These are phyloP conservation scores for Cyprinella venusta DNA, from an alignment of 2,797 vertebrate species.

Conservation along the genomic window DNA sequence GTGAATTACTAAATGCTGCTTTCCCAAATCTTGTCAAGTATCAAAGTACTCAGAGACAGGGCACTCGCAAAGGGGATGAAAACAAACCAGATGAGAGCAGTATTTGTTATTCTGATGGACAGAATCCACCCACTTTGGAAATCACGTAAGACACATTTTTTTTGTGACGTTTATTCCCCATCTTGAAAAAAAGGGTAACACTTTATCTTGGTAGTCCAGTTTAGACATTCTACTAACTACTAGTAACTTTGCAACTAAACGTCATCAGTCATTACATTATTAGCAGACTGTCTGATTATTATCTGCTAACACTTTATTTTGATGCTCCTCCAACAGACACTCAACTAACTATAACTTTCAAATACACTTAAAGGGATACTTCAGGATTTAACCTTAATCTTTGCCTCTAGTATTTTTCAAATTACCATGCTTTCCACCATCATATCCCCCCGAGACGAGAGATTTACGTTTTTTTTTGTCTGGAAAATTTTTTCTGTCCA, in stretches of 20 bases:
- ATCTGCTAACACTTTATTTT: not conserved
- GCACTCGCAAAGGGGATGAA: not conserved
- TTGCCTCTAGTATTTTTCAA: too few species aligned
- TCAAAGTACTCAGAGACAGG: not conserved
- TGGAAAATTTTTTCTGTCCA: too few species aligned
- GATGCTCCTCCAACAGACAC: not conserved
- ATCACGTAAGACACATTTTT: not conserved
- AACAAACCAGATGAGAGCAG: fast-evolving
- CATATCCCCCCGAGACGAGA: too few species aligned
- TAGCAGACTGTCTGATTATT: too few species aligned
- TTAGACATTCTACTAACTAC: not conserved
- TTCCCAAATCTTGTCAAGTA: not conserved
- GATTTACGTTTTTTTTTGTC: too few species aligned
- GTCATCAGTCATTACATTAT: too few species aligned
- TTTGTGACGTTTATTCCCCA: not conserved
- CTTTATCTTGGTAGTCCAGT: not conserved
- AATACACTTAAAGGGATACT: too few species aligned
- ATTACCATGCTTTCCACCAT: too few species aligned
- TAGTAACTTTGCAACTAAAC: not conserved
- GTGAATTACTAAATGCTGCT: too few species aligned
- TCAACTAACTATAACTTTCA: not conserved
- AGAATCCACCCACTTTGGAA: fast-evolving
- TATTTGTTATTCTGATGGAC: not conserved
- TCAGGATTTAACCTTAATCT: too few species aligned
- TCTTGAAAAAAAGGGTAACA: not conserved